Base-by-base conservation (phyloP, 2,797 vertebrate species). In the Leptatherina wallacei region DNA sequence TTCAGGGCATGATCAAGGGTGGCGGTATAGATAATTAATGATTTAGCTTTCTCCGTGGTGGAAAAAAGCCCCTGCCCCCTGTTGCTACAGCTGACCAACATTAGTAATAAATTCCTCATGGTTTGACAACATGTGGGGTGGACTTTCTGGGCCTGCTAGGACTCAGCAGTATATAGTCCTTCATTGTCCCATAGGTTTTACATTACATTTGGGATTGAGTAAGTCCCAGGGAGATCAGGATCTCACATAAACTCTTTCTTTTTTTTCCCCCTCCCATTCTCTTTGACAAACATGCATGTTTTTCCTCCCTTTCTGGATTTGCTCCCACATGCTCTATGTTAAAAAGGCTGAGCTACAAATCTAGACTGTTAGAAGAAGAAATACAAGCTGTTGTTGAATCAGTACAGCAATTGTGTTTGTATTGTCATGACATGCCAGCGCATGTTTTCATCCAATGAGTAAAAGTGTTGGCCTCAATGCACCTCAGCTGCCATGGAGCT, bases 51-150 rank as follows among this genome's bases (percentile, higher is more conserved):
- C 85, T 73, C 80, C 60, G 32, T 3, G 44, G 71, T 85, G 75
- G 81, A 85, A 81, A 86, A 83, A 75, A 54, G 20, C 75, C 63
- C 58, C 73, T 27, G 16, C 74, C 67, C 80, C 71, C 76, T 14
- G 67, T 61, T 68, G 70, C 79, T 89, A 88, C 93, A 95, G 93
- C 94, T 95, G 94, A 95, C 92, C 89, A 89, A 89, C 93, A 95
- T 95, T 94, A 93, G 92, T 94, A 94, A 95, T 93, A 93, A 92
- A 94, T 95, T 94, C 91, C 91, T 94, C 85, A 88, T 91, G 91
- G 80, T 91, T 91, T 94, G 94, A 94, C 92, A 93, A 93, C 88
- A 91, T 89, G 90, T 89, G 88, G 73, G 86, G 82, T 88, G 89
- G 89, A 91, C 91, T 90, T 82, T 91, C 72, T 85, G 77, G 68